These are phyloP conservation scores for Notocelia uddmanniana DNA, from an alignment of 2,888 invertebrate species.

Conservation along the genomic window DNA sequence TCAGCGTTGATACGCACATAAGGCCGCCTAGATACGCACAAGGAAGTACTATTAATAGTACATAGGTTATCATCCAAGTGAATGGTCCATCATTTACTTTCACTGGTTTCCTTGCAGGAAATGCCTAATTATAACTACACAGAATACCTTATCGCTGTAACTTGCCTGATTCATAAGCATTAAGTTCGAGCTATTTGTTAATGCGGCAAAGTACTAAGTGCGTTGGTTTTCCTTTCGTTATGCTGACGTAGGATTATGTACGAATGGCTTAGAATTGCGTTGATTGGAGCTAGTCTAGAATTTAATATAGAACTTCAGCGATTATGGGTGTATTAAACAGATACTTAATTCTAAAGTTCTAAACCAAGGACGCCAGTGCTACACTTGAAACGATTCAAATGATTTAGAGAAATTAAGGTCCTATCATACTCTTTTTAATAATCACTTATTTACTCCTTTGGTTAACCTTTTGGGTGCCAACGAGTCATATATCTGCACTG, in stretches of 20 bases:
- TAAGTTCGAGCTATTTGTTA: slow-evolving; percentile 4
- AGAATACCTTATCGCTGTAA: neutral
- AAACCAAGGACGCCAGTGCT: too few relatives aligned
- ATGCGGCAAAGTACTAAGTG: neutral
- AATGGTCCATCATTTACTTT: slow-evolving; percentile 12
- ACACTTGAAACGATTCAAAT: too few relatives aligned
- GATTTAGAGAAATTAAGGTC: too few relatives aligned
- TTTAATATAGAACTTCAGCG: too few relatives aligned
- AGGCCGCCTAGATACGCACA: slow-evolving; percentile 8
- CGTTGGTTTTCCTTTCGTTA: slow-evolving; percentile 17
- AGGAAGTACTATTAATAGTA: slow-evolving; percentile 20
- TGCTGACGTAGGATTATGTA: neutral
- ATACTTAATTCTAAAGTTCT: too few relatives aligned
- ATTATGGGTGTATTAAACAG: too few relatives aligned
- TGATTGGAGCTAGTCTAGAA: neutral
- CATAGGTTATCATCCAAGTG: slow-evolving; percentile 14
- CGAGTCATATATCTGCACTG: too few relatives aligned
- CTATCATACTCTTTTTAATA: too few relatives aligned
- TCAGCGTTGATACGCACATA: neutral
- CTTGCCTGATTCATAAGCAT: slow-evolving; percentile 13
- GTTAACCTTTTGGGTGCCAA: too few relatives aligned
- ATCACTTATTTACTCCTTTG: too few relatives aligned
- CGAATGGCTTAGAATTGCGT: neutral
- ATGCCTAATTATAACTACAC: slow-evolving; percentile 18
- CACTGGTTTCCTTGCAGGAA: slow-evolving; percentile 16